Evolutionary conservation across 2,797 vertebrate species (phyloP).

Genomic region (Sebastes vulpes): DNA sequence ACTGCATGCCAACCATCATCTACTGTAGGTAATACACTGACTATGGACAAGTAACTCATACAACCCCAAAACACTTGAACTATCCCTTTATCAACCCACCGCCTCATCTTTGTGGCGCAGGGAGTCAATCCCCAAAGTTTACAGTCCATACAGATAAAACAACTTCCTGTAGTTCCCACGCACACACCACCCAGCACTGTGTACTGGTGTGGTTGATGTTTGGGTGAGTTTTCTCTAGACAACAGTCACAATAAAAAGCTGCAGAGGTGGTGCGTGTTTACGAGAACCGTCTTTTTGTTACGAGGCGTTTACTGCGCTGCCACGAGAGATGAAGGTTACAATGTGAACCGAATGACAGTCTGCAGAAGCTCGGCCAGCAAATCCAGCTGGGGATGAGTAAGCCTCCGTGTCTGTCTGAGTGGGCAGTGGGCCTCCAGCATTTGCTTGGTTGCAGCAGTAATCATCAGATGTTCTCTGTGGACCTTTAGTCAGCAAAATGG

Average conservation of each 20-base stretch:
- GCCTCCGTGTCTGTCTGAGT: constrained; percentile 70
- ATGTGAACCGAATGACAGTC: constrained; percentile 69
- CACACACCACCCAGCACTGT: background rate
- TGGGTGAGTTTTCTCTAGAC: constrained; percentile 15
- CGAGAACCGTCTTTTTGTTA: constrained; percentile 40
- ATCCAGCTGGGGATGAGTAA: constrained; percentile 76
- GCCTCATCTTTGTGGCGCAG: background rate
- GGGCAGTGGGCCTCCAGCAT: constrained; percentile 65
- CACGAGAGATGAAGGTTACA: constrained; percentile 58
- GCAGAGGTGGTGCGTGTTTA: constrained; percentile 35
- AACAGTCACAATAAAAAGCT: constrained; percentile 32
- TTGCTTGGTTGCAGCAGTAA: constrained; percentile 68
- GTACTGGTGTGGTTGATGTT: background rate
- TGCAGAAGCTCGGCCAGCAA: constrained; percentile 50
- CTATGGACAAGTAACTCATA: background rate
- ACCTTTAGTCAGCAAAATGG: constrained; percentile 65
- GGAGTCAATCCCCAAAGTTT: constrained; percentile 11
- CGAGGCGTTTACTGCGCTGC: constrained; percentile 39
- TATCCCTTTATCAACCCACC: rapidly evolving
- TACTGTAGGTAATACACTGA: background rate
- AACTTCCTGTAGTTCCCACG: background rate
- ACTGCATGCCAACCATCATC: background rate
- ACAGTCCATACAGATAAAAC: constrained; percentile 20
- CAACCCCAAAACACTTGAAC: background rate
- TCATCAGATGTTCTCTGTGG: constrained; percentile 72